phyloP scores from a whole-genome alignment of 2,888 invertebrate species.

The Drosophila sordidula region DNA sequence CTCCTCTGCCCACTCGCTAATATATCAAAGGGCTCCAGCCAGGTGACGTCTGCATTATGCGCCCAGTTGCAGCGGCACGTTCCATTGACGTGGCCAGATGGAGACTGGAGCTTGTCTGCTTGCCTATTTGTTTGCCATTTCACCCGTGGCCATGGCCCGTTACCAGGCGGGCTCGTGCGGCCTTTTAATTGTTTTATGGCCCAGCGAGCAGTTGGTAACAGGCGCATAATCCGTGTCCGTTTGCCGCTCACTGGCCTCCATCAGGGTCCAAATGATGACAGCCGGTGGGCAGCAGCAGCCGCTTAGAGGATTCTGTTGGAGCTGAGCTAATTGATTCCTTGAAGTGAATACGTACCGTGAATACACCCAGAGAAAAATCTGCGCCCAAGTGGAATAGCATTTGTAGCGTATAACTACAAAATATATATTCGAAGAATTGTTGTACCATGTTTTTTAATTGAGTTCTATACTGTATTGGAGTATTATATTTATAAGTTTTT shows the following conservation, averaged over 20 bases:
- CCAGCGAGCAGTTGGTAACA: conserved; percentile 7
- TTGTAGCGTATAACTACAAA: too few species aligned
- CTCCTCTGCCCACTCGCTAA: conserved; percentile 21
- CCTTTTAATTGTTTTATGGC: conserved; percentile 47
- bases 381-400: too few species aligned
- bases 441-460: too few species aligned
- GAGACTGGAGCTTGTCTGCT: neutral
- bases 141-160: neutral
- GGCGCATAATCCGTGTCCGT: conserved; percentile 19
- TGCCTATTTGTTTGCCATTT: conserved; percentile 3
- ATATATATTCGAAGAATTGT: too few species aligned
- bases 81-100: conserved; percentile 37
- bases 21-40: conserved; percentile 57
- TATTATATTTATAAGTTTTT: too few species aligned
- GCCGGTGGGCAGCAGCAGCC: neutral
- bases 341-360: neutral
- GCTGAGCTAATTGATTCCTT: conserved; percentile 26
- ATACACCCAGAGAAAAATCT: too few species aligned
- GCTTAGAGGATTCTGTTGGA: neutral
- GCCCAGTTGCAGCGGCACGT: conserved; percentile 69
- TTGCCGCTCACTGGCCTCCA: conserved; percentile 10
- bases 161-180: conserved; percentile 4
- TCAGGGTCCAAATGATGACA: conserved; percentile 19
- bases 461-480: too few species aligned
- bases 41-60: conserved; percentile 60